Evolutionary conservation across 2,888 invertebrate genomes (phyloP).

Genomic region (Lacanobia oleracea): DNA sequence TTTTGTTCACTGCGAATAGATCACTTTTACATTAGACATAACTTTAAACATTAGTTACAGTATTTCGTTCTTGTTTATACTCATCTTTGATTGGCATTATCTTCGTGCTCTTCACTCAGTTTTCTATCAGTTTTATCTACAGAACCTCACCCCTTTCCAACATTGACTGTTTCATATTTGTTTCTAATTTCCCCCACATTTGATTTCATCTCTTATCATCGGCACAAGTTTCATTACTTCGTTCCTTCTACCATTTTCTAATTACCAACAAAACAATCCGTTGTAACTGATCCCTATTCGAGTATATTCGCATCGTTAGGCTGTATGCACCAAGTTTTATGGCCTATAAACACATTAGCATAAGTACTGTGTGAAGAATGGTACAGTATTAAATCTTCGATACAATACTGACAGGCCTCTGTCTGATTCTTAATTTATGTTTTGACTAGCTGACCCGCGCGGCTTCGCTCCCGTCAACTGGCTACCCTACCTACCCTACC

Average conservation of each 20-base stretch:
- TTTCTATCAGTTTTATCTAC: too few relatives aligned
- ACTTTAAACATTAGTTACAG: not conserved
- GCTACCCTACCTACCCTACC: too few relatives aligned
- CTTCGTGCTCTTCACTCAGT: too few relatives aligned
- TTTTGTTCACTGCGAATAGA: not conserved
- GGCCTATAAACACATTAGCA: slow-evolving; percentile 48
- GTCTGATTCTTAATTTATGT: slow-evolving; percentile 26
- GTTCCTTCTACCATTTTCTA: slow-evolving; percentile 12
- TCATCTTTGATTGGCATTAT: too few relatives aligned
- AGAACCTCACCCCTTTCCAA: too few relatives aligned
- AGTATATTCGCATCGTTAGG: slow-evolving; percentile 42
- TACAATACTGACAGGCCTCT: slow-evolving; percentile 29
- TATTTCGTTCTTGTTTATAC: not conserved
- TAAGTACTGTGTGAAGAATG: slow-evolving; percentile 56
- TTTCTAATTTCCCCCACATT: not conserved
- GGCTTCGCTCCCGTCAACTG: too few relatives aligned
- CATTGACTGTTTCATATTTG: not conserved
- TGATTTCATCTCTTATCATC: not conserved
- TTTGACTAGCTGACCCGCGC: too few relatives aligned
- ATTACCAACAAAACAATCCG: slow-evolving; percentile 14
- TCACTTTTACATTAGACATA: not conserved
- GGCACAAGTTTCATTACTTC: not conserved
- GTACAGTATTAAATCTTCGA: slow-evolving; percentile 37
- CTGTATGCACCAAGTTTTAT: slow-evolving; percentile 29
- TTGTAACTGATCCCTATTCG: slow-evolving; percentile 19